Evolutionary conservation across 2,888 invertebrate species (phyloP), one percentile per base, ranked within the genome.

Genomic region (Dione vanillae): DNA sequence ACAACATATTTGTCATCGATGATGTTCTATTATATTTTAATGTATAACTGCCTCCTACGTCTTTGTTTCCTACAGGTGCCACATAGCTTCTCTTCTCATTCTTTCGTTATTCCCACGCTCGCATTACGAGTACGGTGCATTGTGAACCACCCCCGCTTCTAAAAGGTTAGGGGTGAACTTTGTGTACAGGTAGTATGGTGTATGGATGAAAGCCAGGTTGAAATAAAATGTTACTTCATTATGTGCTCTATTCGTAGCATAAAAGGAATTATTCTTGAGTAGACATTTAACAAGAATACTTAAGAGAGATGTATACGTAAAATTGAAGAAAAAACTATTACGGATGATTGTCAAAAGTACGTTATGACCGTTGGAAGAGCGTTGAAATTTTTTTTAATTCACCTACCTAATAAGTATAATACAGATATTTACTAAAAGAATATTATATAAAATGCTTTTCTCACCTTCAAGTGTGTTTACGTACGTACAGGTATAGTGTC

Each of bases 101-200:
- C 87, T 89, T 84, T 79, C 80, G 68, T 45, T 65, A 80, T 91
- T 92, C 92, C 89, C 92, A 92, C 92, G 92, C 75, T 84, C 84
- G 78, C 83, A 82, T 85, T 82, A 77, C 76, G 66, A 76, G 80
- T 78, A 78, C 78, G 79, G 78, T 62, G 73, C 75, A 85, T 88
- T 89, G 85, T 85, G 80, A 81, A 81, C 76, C 78, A 78, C 85
- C 89, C 90, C 87, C 83, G 84, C 82, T 73, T 81, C 77, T 65
- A 80, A 82, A 85, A 88, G 85, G 83, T 88, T 85, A 87, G 82
- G 91, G 91, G 87, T 90, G 88, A 88, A 83, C 84, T 79, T 79
- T 59, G 72, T 49, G 71, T 79, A 83, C 90, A 91, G 89, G 89
- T 89, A 89, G 86, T 74, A 76, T 74, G 70, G 78, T 71, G 77